Evolutionary conservation across 2,797 vertebrate species (phyloP).

Genomic region (Botia kubotai): DNA sequence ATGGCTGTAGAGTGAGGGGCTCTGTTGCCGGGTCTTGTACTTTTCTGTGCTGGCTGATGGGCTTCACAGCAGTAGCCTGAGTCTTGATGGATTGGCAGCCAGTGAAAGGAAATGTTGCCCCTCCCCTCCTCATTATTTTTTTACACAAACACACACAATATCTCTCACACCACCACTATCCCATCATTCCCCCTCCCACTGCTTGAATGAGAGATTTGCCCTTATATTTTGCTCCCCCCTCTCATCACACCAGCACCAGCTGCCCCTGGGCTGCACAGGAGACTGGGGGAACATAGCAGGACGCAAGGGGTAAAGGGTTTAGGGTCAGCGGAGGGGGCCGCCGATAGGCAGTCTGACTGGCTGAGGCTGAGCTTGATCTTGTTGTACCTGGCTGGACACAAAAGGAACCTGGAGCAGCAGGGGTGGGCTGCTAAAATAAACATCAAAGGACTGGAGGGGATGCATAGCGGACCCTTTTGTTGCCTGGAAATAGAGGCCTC

Average conservation of each 20-base stretch:
- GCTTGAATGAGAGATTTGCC: conserved; percentile 54
- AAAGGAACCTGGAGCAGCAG: conserved; percentile 78
- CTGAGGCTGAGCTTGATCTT: conserved; percentile 65
- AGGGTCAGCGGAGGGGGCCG: conserved; percentile 74
- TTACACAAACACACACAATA: conserved; percentile 32
- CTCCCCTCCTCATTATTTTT: conserved; percentile 67
- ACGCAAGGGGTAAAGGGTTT: conserved; percentile 70
- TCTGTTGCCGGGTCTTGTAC: conserved; percentile 87
- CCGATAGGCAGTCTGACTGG: conserved; percentile 62
- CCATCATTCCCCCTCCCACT: conserved; percentile 42
- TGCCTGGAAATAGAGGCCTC: conserved; percentile 84
- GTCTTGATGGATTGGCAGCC: conserved; percentile 96
- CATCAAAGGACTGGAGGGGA: conserved; percentile 82
- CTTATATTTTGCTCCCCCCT: conserved; percentile 54
- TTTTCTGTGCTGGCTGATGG: conserved; percentile 86
- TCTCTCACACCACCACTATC: conserved; percentile 48
- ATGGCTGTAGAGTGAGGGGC: conserved; percentile 84
- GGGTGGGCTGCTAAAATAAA: conserved; percentile 83
- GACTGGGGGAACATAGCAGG: conserved; percentile 46
- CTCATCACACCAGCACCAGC: conserved; percentile 51
- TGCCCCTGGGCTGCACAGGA: conserved; percentile 61
- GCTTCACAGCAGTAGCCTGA: conserved; percentile 91
- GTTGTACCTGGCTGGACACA: conserved; percentile 85
- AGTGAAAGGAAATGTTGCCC: conserved; percentile 90
- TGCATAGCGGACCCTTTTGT: conserved; percentile 80